Evolutionary conservation across 30 jellyfish, hydroid and myxozoan species (phyloP).

Genomic region (Cassiopea andromeda): DNA sequence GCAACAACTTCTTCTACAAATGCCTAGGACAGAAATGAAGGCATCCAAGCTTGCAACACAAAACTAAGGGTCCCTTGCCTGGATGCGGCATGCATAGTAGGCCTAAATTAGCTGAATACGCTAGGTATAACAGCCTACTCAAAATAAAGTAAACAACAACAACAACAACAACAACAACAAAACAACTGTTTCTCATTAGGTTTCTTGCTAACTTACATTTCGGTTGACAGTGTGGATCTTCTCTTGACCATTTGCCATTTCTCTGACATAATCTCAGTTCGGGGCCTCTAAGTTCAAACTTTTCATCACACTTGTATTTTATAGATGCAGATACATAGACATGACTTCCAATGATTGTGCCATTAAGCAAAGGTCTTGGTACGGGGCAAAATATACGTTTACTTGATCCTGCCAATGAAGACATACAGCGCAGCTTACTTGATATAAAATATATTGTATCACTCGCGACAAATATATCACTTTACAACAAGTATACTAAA

Average conservation of each 20-base stretch:
- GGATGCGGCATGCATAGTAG: too few relatives aligned
- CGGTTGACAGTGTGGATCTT: slow-evolving; percentile 69
- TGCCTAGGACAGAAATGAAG: too few relatives aligned
- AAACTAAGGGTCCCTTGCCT: too few relatives aligned
- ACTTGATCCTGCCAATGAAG: slow-evolving; percentile 20
- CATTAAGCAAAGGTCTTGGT: slow-evolving; percentile 47
- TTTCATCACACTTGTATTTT: slow-evolving; percentile 39
- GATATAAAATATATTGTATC: too few relatives aligned
- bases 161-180: too few relatives aligned
- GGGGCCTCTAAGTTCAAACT: slow-evolving; percentile 52
- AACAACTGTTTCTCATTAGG: neutral
- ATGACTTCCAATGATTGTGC: slow-evolving; percentile 43
- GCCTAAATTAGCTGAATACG: too few relatives aligned
- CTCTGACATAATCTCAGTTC: slow-evolving; percentile 32
- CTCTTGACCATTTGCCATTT: slow-evolving; percentile 62
- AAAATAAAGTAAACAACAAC: too few relatives aligned
- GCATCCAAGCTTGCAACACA: too few relatives aligned
- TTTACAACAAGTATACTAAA: too few relatives aligned
- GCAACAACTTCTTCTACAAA: too few relatives aligned
- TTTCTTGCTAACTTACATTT: slow-evolving; percentile 28
- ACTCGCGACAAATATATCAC: too few relatives aligned
- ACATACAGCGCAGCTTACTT: neutral
- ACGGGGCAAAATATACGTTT: slow-evolving; percentile 35
- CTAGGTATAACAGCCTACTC: too few relatives aligned
- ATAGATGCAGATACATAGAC: slow-evolving; percentile 16